A percentile compares a stretch with the other conserved stretches of the same genome.
Conservation (phyloP, 1,140 invertebrate genomes). For the Arion vulgaris region DNA sequence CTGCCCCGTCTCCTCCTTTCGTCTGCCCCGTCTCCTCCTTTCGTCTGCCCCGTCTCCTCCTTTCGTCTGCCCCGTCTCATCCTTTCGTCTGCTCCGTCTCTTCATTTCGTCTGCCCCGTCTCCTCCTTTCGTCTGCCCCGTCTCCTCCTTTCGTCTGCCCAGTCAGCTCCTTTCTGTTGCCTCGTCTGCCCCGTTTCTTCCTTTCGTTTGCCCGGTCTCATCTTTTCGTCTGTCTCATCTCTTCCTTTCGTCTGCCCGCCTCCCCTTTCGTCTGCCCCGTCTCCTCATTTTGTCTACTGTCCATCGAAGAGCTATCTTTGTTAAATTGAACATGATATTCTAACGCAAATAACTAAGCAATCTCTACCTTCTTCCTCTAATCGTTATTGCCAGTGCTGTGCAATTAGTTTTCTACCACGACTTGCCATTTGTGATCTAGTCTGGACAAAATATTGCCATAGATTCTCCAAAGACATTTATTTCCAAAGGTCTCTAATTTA, state of each 20-base stretch:
- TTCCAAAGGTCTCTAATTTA: too few relatives aligned
- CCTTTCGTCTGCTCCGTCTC: neutral
- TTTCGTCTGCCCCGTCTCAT: neutral
- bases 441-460: too few relatives aligned
- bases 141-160: neutral
- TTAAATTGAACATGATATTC: neutral
- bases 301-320: slow-evolving; percentile 14
- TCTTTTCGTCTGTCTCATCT: neutral
- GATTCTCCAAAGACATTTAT: too few relatives aligned
- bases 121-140: neutral
- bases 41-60: neutral
- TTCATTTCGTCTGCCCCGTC: neutral
- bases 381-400: too few relatives aligned
- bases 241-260: neutral
- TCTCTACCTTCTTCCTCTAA: slow-evolving; percentile 28
- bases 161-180: neutral
- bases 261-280: neutral
- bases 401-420: too few relatives aligned
- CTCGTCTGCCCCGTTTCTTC: slow-evolving; percentile 3
- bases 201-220: neutral
- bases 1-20: neutral
- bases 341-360: neutral
- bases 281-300: too few relatives aligned
- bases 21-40: neutral
- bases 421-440: too few relatives aligned